Conservation (phyloP, 2,888 invertebrate genomes). For the Proisotoma minuta region DNA sequence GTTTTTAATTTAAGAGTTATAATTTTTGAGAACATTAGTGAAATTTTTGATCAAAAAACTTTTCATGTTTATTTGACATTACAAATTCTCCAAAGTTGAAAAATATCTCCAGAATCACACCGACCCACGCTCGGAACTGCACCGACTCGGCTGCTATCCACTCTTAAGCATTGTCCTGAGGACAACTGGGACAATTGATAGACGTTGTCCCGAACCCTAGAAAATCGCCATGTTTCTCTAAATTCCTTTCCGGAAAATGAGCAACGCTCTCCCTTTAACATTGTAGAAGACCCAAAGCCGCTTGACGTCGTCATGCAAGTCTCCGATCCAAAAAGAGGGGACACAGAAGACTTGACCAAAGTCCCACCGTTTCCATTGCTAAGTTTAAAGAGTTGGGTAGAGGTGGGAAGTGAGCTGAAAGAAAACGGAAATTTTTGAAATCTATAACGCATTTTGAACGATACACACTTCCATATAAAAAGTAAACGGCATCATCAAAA, state of each 20-base stretch:
- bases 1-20: too few species aligned
- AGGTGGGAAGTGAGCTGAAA: slow-evolving; percentile 26
- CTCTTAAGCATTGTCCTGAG: slow-evolving; percentile 21
- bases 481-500: background rate
- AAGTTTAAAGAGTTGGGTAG: slow-evolving; percentile 34
- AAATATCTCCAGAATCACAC: slow-evolving; percentile 20
- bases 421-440: too few species aligned
- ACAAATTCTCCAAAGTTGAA: slow-evolving; percentile 34
- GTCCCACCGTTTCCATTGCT: slow-evolving; percentile 29
- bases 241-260: slow-evolving; percentile 17
- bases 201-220: slow-evolving; percentile 13
- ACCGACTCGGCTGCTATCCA: slow-evolving; percentile 14
- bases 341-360: slow-evolving; percentile 23
- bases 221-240: slow-evolving; percentile 28
- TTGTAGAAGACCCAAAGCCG: slow-evolving; percentile 11
- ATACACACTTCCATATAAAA: background rate
- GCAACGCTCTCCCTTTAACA: slow-evolving; percentile 24
- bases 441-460: background rate
- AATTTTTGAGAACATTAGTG: too few species aligned
- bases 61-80: slow-evolving; percentile 27
- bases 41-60: too few species aligned
- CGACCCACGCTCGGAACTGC: slow-evolving; percentile 4
- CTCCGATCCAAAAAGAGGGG: slow-evolving; percentile 19
- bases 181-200: slow-evolving; percentile 32
- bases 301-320: slow-evolving; percentile 28